phyloP scores from a whole-genome alignment of 92 coral and sea anemone species.

The Epizoanthus illoricatus region DNA sequence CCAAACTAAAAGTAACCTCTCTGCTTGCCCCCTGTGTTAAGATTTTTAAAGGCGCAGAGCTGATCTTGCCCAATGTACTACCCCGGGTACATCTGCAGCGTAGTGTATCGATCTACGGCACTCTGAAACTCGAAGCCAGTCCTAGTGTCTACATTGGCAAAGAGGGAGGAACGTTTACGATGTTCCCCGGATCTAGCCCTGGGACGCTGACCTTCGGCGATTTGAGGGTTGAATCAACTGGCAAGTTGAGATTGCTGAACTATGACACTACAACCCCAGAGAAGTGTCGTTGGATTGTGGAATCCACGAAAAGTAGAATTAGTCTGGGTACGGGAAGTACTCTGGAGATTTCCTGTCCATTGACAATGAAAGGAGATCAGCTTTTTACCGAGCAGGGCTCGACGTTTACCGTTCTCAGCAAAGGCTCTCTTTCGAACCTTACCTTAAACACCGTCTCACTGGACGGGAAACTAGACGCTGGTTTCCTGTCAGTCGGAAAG shows the following conservation, averaged over 20 bases:
- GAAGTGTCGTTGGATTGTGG: conserved; percentile 47
- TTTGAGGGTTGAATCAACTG: conserved; percentile 34
- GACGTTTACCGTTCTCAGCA: conserved; percentile 25
- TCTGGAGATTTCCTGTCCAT: conserved; percentile 33
- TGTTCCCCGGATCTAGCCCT: conserved; percentile 60
- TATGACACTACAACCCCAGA: conserved; percentile 32
- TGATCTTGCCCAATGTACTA: conserved; percentile 24
- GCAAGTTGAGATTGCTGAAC: conserved; percentile 40
- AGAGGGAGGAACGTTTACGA: conserved; percentile 48
- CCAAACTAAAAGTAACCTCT: conserved; percentile 23
- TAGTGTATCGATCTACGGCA: conserved; percentile 52
- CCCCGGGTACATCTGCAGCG: conserved; percentile 44
- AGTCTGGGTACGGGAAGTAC: conserved; percentile 6
- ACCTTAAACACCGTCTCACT: conserved; percentile 33
- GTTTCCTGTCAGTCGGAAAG: conserved; percentile 21
- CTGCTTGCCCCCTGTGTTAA: conserved; percentile 60
- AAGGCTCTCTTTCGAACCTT: conserved; percentile 30
- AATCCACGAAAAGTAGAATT: conserved; percentile 3
- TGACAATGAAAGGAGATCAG: conserved; percentile 37
- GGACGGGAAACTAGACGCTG: conserved; percentile 32
- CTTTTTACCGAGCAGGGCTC: conserved; percentile 42
- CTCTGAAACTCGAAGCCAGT: conserved; percentile 39
- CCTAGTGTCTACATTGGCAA: conserved; percentile 61
- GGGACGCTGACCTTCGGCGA: conserved; percentile 32
- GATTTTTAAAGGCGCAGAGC: conserved; percentile 53